Evolutionary conservation across 2,797 vertebrate genomes (phyloP), one percentile per base, ranked within the genome.

Genomic region (Prionace glauca): DNA sequence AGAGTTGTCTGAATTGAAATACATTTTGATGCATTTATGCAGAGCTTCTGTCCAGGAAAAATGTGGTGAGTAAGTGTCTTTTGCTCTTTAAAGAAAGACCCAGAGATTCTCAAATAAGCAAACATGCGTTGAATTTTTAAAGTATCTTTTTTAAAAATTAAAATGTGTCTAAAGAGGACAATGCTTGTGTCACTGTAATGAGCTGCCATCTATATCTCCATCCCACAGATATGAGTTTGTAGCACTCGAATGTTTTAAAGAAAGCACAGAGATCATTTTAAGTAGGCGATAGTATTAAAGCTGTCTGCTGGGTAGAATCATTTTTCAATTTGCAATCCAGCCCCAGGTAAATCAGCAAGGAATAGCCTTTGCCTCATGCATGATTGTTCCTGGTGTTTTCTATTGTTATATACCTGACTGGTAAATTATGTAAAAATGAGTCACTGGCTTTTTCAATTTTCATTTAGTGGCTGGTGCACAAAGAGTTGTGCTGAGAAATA

Each of bases 21-120:
- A 84, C 20, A 41, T 84, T 84, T 84, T 84, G 81, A 84, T 84
- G 81, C 36, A 84, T 84, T 84, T 84, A 84, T 84, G 81, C 81
- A 45, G 36, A 45, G 81, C 81, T 84, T 45, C 41, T 84, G 81
- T 41, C 41, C 20, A 24, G 36, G 41, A 84, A 10, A 84, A 84
- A 45, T 18, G 36, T 84, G 36, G 41, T 0, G 20, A 84, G 7
- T 45, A 84, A 84, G 81, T 41, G 8, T 84, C 1, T 41, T 18
- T 84, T 84, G 36, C 7, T 84, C 79, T 41, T 84, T 45, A 84
- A 41, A 84, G 36, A 84, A 41, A 84, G 79, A 45, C 36, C 81
- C 45, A 20, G 20, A 45, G 36, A 45, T 8, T 84, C 20, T 84
- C 81, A 84, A 84, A 84, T 45, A 45, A 84, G 41, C 81, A 84